Evolutionary conservation across 2,113 vertebrate species (phyloP), one percentile per base, ranked within the genome.

Genomic region (Spizaetus ornatus): DNA sequence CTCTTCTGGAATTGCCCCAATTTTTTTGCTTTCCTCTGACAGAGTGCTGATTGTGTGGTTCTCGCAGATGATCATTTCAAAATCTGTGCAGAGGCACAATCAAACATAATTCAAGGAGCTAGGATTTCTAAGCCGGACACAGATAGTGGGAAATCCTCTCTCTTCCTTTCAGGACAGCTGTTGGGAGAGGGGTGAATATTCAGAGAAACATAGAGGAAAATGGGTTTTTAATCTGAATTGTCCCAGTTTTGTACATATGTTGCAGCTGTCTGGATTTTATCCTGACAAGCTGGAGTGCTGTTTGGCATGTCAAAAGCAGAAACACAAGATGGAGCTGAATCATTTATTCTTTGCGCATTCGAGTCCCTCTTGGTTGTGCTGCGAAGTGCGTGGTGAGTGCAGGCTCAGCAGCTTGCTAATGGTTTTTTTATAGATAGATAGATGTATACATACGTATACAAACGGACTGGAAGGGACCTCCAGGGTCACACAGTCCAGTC

Each of bases 291-390:
- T 55, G 65, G 73, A 47, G n/a, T 11, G 53, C 80, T 70, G 92
- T 92, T 94, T 18, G 83, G 83, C 45, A 21, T 32, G 77, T 76
- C 91, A 79, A 59, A 14, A 82, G 93, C 91, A 82, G 91, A 14
- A 53, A 62, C 95, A 85, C 95, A 96, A 94, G 78, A 94, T 97
- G 94, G 94, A 95, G 94, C 94, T 95, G 93, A 72, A 89, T 95
- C 70, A 21, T 94, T 93, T 56, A 72, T 85, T 91, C 94, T 62
- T 65, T 15, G 38, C 10, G 1, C 93, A 34, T 91, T 82, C 4
- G 0, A 84, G 69, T 20, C 48, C 69, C 43, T 58, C 81, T 82
- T 25, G 48, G 31, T 47, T 85, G 34, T 38, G 47, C 85, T 71
- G 80, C 52, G 50, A 71, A 10, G 38, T 2, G 55, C 19, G 42